Evolutionary conservation across 2,888 invertebrate species (phyloP), one percentile per base, ranked within the genome.

Genomic region (Macrosoma leucophasiata): DNA sequence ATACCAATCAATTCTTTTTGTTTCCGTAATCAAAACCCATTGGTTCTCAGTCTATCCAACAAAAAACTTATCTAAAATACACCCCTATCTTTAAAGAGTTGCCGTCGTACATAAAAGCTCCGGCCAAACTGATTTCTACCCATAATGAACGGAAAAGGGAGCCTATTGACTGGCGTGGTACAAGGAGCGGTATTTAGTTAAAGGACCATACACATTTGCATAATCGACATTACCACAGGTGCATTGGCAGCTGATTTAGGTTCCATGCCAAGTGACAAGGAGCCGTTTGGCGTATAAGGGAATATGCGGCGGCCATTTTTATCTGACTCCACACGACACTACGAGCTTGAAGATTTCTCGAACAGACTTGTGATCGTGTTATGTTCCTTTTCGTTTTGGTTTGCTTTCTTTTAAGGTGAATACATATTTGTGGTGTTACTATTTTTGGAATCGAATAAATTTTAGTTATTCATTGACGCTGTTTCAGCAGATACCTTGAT

Each of bases 151-250:
- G 36, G 36, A 22, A 31, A 36, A 43, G 36, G 38, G 31, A 43
- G 31, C 39, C 19, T 33, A 43, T 36, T 34, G 45, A 46, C 45
- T 41, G 41, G 39, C 33, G 41, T 39, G 43, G 39, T 41, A 24
- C 31, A 35, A 31, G 27, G 33, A 30, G 50, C 50, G 47, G 48
- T 48, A 48, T 52, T 52, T 52, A 50, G 52, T 52, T 50, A 46
- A 53, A 78, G 76, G 74, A 67, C 66, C 50, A 51, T 50, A 58
- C 49, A 52, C 53, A 76, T 84, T 81, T 77, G 77, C 81, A 82
- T 82, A 81, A 81, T 79, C 78, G 77, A 78, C 74, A 71, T 73
- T 71, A 74, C 73, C 62, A 79, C 79, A 78, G 79, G 79, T 81
- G 77, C 71, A 65, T 64, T 64, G 64, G 58, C 79, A 77, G 75